phyloP scores from a whole-genome alignment of 2,888 invertebrate genomes.

The Glaucopsyche alexis region DNA sequence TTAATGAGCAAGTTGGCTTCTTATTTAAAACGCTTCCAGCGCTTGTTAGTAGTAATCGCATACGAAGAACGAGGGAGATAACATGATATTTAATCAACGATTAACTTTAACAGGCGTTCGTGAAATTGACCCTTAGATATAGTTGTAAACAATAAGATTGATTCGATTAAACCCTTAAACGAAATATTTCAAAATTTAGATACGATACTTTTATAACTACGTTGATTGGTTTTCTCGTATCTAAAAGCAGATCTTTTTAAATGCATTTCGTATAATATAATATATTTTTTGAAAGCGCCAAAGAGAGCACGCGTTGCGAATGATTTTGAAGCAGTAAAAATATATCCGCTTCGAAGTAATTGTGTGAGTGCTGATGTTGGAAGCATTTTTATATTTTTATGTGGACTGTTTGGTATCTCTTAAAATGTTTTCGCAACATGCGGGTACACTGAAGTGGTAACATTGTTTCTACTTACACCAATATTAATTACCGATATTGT shows the following conservation, averaged over 20 bases:
- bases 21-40: too few relatives aligned
- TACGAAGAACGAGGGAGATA: too few relatives aligned
- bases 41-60: too few relatives aligned
- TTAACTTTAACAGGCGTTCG: too few relatives aligned
- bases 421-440: slow-evolving; percentile 6
- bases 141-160: too few relatives aligned
- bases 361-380: slow-evolving; percentile 50
- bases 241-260: slow-evolving; percentile 56
- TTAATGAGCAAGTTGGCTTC: too few relatives aligned
- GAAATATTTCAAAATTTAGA: too few relatives aligned
- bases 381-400: slow-evolving; percentile 34
- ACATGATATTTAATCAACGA: too few relatives aligned
- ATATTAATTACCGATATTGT: background rate
- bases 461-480: background rate
- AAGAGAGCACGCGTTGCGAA: slow-evolving; percentile 50
- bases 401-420: slow-evolving; percentile 9
- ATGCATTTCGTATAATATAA: slow-evolving; percentile 50
- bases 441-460: background rate
- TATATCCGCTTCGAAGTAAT: slow-evolving; percentile 51
- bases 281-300: slow-evolving; percentile 48
- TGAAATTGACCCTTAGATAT: too few relatives aligned
- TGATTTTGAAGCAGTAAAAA: slow-evolving; percentile 57
- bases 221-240: background rate
- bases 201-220: background rate
- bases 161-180: too few relatives aligned